Percentiles rank a stretch among this genome's conserved stretches.
Evolutionary conservation across 2,113 vertebrate species (phyloP).

Genomic region (Rhynchomys soricoides): DNA sequence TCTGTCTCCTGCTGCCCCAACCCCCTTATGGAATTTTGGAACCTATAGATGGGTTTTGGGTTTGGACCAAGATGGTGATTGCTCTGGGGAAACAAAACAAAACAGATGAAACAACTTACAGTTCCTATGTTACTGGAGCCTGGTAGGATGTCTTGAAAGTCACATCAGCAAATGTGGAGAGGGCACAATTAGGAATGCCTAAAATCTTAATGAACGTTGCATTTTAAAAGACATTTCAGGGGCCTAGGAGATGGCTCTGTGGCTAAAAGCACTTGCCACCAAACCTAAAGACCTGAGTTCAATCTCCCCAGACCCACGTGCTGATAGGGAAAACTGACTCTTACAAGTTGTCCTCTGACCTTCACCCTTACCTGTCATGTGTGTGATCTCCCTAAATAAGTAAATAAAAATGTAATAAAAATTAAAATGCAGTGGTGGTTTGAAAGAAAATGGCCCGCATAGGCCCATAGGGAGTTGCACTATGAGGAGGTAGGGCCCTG

Average conservation of each 20-base stretch:
- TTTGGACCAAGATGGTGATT: not conserved
- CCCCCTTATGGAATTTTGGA: not conserved
- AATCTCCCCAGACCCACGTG: not conserved
- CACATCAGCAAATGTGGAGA: not conserved
- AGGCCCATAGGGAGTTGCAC: not conserved
- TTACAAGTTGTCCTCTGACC: not conserved
- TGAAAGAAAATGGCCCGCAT: not conserved
- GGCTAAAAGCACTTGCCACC: not conserved
- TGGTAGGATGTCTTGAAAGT: not conserved
- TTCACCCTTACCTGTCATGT: not conserved
- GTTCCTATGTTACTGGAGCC: not conserved
- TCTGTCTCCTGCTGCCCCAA: not conserved
- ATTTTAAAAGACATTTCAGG: not conserved
- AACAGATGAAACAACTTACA: too few relatives aligned
- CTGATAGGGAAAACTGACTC: not conserved
- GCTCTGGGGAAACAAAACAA: not conserved
- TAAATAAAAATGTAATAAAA: not conserved
- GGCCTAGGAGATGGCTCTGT: not conserved
- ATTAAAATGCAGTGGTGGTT: not conserved
- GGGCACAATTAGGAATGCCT: not conserved
- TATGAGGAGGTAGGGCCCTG: not conserved
- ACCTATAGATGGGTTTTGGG: not conserved
- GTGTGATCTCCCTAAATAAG: not conserved
- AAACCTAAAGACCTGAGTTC: not conserved
- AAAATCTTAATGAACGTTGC: not conserved